phyloP scores from a whole-genome alignment of 1,140 invertebrate species.

The Yoshiicerus persimilis region DNA sequence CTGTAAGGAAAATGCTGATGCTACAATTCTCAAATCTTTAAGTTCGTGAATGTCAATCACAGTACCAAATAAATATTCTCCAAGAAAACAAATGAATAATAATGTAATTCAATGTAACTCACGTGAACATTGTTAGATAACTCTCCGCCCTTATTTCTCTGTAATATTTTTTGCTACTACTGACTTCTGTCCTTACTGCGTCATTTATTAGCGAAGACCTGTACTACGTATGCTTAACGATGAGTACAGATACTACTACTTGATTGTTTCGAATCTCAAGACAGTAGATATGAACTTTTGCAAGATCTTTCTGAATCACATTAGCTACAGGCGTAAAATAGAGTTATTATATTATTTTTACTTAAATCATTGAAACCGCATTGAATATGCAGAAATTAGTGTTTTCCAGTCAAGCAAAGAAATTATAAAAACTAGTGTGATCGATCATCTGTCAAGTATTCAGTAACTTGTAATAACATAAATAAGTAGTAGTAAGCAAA shows the following conservation, averaged over 20 bases:
- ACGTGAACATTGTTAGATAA: neutral
- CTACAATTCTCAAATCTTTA: neutral
- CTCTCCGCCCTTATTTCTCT: neutral
- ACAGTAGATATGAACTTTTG: neutral
- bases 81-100: neutral
- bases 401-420: no score
- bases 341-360: no score
- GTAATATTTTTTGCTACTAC: neutral
- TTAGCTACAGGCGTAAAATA: no score
- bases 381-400: no score
- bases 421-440: no score
- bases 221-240: neutral
- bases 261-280: neutral
- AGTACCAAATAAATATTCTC: neutral
- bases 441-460: no score
- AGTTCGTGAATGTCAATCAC: neutral
- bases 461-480: no score
- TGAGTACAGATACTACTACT: neutral
- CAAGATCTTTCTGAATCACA: no score
- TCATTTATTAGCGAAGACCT: neutral
- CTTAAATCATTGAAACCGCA: no score
- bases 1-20: no score
- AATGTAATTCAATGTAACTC: neutral
- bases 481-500: no score
- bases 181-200: neutral